A percentile compares a stretch with the other conserved stretches of the same genome.
phyloP scores from a whole-genome alignment of 2,888 invertebrate species.

The Drosophila paracracens region DNA sequence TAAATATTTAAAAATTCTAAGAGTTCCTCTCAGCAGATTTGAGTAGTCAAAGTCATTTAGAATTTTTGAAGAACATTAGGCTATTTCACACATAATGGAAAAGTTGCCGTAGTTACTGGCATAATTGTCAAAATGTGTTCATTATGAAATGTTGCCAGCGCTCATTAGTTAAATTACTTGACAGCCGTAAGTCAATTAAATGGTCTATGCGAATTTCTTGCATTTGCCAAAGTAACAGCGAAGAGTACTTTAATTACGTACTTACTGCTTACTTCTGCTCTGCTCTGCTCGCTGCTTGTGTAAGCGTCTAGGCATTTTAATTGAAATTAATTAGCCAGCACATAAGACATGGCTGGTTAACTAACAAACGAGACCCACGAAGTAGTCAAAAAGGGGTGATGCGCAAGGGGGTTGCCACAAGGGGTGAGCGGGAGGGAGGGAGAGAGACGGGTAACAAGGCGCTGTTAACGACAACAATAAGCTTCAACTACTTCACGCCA shows the following conservation, averaged over 20 bases:
- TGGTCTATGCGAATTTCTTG: constrained; percentile 59
- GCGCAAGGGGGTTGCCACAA: background rate
- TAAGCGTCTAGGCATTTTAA: constrained; percentile 75
- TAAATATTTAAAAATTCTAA: background rate
- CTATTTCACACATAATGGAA: background rate
- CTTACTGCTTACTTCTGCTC: background rate
- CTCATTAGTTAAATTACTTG: constrained; percentile 55
- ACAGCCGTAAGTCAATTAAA: constrained; percentile 74
- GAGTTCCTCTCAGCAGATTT: background rate
- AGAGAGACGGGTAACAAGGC: background rate
- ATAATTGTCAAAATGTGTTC: constrained; percentile 39
- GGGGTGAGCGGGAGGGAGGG: background rate
- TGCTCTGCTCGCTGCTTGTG: constrained; percentile 22
- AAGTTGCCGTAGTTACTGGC: background rate
- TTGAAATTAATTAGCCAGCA: constrained; percentile 76
- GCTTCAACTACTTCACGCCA: constrained; percentile 74
- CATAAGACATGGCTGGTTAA: constrained; percentile 65
- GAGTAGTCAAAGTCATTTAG: background rate
- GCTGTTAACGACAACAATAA: constrained; percentile 56
- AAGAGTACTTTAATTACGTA: constrained; percentile 2
- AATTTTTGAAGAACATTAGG: background rate
- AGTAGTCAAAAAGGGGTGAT: constrained; percentile 1
- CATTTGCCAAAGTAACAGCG: constrained; percentile 30
- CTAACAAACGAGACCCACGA: constrained; percentile 55
- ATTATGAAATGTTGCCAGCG: constrained; percentile 28